Evolutionary conservation across 2,113 vertebrate genomes (phyloP).

Genomic region (Chelonoidis abingdonii): DNA sequence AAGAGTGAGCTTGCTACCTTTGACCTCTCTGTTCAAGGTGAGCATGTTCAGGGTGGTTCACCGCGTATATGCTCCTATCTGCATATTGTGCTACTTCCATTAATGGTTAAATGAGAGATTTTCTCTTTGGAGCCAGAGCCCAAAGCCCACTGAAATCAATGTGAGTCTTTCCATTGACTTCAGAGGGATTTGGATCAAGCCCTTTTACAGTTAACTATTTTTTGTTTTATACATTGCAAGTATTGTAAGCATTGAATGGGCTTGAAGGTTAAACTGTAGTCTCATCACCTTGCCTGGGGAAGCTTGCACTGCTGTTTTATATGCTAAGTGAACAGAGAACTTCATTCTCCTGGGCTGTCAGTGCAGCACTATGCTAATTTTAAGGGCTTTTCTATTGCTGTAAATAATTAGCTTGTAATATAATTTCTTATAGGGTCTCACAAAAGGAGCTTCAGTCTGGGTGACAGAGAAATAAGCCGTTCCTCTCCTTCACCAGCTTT

Average conservation of each 20-base stretch:
- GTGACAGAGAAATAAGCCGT: conserved; percentile 93
- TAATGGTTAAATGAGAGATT: not conserved
- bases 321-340: not conserved
- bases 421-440: conserved; percentile 86
- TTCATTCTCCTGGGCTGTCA: not conserved
- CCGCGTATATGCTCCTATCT: rapidly evolving
- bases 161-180: not conserved
- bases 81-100: not conserved
- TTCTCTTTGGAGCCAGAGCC: not conserved
- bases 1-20: conserved; percentile 96
- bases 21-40: conserved; percentile 97
- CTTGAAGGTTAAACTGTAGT: not conserved
- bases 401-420: not conserved
- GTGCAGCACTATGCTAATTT: not conserved
- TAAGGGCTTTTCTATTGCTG: not conserved
- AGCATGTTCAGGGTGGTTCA: conserved; percentile 48
- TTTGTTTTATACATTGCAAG: not conserved
- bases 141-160: not conserved
- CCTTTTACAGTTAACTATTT: not conserved
- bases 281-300: not conserved
- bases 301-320: not conserved
- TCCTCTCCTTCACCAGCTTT: conserved; percentile 84
- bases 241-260: not conserved
- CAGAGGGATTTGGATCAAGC: not conserved
- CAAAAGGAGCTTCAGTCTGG: conserved; percentile 96